phyloP scores from a whole-genome alignment of 2,797 vertebrate species.

The Hydrophis major region DNA sequence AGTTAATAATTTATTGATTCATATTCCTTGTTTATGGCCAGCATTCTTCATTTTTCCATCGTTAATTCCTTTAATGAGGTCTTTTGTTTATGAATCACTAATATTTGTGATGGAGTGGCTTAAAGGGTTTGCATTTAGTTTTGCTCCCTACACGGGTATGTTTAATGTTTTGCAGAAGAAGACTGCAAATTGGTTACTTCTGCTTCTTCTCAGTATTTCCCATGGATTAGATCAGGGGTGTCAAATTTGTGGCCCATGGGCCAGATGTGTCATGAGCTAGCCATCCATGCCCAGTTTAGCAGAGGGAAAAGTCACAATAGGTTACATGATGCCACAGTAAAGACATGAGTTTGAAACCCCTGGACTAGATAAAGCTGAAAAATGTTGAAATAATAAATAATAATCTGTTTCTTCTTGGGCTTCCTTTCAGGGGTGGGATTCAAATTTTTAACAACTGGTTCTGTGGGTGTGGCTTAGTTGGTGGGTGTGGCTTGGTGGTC shows the following conservation, averaged over 20 bases:
- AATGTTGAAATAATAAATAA: neutral
- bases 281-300: no score
- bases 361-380: neutral
- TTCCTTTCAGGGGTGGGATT: neutral
- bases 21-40: neutral
- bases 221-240: neutral
- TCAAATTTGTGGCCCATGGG: no score
- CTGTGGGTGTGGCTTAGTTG: no score
- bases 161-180: neutral
- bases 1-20: neutral
- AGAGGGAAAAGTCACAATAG: no score
- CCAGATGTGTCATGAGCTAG: no score
- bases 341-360: no score
- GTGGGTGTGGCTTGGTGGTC: no score
- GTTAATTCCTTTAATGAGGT: neutral
- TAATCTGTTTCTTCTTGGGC: neutral
- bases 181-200: neutral
- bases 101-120: neutral
- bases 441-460: no score
- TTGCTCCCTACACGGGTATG: neutral
- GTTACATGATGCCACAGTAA: no score
- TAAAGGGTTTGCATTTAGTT: neutral
- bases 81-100: neutral
- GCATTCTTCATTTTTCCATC: neutral
- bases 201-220: neutral